Evolutionary conservation across 2,888 invertebrate species (phyloP), one percentile per base, ranked within the genome.

Genomic region (Drosophila glabriapex): DNA sequence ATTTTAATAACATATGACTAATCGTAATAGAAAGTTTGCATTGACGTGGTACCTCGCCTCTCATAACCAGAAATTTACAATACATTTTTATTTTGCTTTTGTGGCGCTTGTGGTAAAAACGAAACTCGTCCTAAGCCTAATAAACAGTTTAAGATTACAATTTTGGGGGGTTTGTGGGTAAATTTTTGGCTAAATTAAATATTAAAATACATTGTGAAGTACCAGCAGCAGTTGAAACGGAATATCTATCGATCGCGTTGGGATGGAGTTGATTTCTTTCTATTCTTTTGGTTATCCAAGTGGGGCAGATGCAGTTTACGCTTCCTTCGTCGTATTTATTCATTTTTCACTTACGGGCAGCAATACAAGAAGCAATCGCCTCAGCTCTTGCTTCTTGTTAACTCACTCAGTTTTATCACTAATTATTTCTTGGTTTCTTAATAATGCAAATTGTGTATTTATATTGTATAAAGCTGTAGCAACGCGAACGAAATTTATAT

Each of bases 391-490:
- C 50, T 63, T 80, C 43, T 71, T 68, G 68, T 82, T 73, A 80
- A 79, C 84, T 85, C 89, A 85, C 85, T 88, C 84, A 78, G 75
- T 61, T 78, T 78, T 86, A 85, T 85, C 89, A 85, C 89, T 72
- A 73, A 75, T 79, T 72, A 66, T 73, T 77, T 77, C 49, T 59
- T 68, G 60, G 43, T 78, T 80, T 68, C 62, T 73, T 73, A 64
- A 73, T 73, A 61, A 73, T 74, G 71, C 68, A 71, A 72, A 78
- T 86, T 71, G 54, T 75, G 22, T 85, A 69, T n/a, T n/a, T 67
- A 58, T 67, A 39, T 56, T 39, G n/a, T 71, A 54, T 80, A 77
- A 81, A 83, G 81, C 83, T 80, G 73, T 63, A 76, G 74, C 75
- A 83, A 79, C 64, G 68, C 82, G 55, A 76, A 74, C 68, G 73